A percentile compares a stretch with the other conserved stretches of the same genome.
Evolutionary conservation across 2,888 invertebrate genomes (phyloP).

Genomic region (Ephialtes manifestator): DNA sequence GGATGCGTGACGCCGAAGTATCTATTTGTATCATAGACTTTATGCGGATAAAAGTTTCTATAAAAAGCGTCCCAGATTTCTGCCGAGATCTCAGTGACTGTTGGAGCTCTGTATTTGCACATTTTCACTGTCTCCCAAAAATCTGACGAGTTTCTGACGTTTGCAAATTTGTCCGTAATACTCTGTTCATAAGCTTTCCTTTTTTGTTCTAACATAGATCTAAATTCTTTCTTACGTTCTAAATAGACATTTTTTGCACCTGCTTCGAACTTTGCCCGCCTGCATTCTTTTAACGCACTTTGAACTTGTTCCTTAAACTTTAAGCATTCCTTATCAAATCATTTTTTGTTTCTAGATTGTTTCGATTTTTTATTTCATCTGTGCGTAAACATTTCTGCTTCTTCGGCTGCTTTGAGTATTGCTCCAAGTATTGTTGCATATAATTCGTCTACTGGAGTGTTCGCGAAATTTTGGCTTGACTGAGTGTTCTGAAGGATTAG

Average conservation of each 20-base stretch:
- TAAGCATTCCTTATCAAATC: background rate
- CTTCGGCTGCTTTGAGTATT: background rate
- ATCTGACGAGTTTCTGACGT: background rate
- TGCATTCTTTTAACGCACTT: constrained; percentile 4
- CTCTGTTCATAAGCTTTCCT: background rate
- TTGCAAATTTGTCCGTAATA: background rate
- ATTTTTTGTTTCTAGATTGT: background rate
- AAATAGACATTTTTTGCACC: background rate
- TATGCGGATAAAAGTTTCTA: background rate
- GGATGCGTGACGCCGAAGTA: background rate
- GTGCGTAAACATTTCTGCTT: background rate
- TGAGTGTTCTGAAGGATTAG: background rate
- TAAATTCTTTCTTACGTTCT: background rate
- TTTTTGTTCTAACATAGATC: background rate
- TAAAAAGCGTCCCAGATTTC: background rate
- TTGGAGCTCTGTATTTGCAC: background rate
- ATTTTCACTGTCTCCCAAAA: background rate
- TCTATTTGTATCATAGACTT: background rate
- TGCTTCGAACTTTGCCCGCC: background rate
- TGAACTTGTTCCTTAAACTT: background rate
- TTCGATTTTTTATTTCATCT: background rate
- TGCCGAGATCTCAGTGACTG: background rate
- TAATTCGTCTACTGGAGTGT: background rate
- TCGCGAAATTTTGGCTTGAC: background rate
- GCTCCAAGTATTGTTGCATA: background rate